Percentiles rank a stretch among this genome's conserved stretches.
These are phyloP conservation scores for Lycia hirtaria DNA, from an alignment of 2,888 invertebrate species.

Conservation along the genomic window DNA sequence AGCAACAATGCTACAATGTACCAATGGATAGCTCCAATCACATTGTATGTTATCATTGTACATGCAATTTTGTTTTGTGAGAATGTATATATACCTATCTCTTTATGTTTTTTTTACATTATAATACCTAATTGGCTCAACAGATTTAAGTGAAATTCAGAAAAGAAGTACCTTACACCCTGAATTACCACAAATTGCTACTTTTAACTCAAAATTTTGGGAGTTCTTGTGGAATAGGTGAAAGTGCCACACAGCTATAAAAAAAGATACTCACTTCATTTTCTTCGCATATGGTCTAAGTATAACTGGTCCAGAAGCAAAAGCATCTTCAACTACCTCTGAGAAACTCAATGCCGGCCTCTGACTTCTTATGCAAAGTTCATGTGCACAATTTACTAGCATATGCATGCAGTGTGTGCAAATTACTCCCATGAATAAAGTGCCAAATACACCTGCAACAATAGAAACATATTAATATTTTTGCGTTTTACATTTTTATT, in stretches of 20 bases:
- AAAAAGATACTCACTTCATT: constrained; percentile 83
- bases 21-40: too few species aligned
- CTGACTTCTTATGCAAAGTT: constrained; percentile 89
- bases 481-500: not conserved
- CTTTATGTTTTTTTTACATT: too few species aligned
- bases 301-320: constrained; percentile 89
- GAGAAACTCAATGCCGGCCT: constrained; percentile 91
- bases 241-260: too few species aligned
- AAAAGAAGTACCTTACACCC: too few species aligned
- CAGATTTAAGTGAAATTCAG: too few species aligned
- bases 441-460: constrained; percentile 89
- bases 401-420: constrained; percentile 98
- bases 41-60: too few species aligned
- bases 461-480: not conserved
- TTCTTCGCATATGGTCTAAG: constrained; percentile 86
- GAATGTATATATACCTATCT: too few species aligned
- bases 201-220: too few species aligned
- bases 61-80: too few species aligned
- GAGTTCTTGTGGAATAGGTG: not conserved
- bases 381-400: constrained; percentile 90
- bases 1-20: too few species aligned
- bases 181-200: too few species aligned
- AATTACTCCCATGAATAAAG: constrained; percentile 93
- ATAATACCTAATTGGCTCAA: too few species aligned
- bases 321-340: constrained; percentile 91